These are phyloP conservation scores for Lochmaea capreae DNA, from an alignment of 2,888 invertebrate genomes.

Conservation along the genomic window DNA sequence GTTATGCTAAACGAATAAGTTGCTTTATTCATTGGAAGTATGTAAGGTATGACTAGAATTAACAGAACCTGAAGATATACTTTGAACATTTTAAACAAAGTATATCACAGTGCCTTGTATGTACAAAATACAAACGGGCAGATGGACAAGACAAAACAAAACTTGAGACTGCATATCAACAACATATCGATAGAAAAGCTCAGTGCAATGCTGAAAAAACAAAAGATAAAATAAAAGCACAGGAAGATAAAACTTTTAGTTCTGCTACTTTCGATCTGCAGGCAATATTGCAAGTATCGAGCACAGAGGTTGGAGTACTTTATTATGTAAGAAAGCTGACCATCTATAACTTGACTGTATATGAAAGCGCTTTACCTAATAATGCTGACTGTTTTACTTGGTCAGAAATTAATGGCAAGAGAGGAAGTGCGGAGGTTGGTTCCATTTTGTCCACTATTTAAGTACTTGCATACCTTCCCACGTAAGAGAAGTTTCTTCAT, in stretches of 20 bases:
- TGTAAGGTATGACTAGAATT: too few relatives aligned
- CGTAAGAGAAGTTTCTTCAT: slow-evolving; percentile 25
- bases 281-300: slow-evolving; percentile 53
- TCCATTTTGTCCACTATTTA: slow-evolving; percentile 44
- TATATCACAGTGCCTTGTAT: background rate
- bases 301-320: slow-evolving; percentile 48
- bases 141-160: background rate
- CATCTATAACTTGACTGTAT: slow-evolving; percentile 56
- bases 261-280: slow-evolving; percentile 46
- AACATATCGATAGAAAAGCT: slow-evolving; percentile 1
- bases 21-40: too few relatives aligned
- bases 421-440: slow-evolving; percentile 56
- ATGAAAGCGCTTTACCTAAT: slow-evolving; percentile 53
- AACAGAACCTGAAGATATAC: too few relatives aligned
- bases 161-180: slow-evolving; percentile 1
- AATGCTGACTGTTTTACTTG: slow-evolving; percentile 53
- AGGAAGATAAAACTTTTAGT: background rate
- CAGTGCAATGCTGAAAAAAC: background rate
- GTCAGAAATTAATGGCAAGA: slow-evolving; percentile 55
- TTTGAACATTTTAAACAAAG: too few relatives aligned
- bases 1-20: too few relatives aligned
- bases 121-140: background rate
- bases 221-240: background rate
- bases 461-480: slow-evolving; percentile 4
- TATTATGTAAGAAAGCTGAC: slow-evolving; percentile 56